These are phyloP conservation scores for Trichomalopsis sarcophagae DNA, from an alignment of 1,140 invertebrate species.

Conservation along the genomic window DNA sequence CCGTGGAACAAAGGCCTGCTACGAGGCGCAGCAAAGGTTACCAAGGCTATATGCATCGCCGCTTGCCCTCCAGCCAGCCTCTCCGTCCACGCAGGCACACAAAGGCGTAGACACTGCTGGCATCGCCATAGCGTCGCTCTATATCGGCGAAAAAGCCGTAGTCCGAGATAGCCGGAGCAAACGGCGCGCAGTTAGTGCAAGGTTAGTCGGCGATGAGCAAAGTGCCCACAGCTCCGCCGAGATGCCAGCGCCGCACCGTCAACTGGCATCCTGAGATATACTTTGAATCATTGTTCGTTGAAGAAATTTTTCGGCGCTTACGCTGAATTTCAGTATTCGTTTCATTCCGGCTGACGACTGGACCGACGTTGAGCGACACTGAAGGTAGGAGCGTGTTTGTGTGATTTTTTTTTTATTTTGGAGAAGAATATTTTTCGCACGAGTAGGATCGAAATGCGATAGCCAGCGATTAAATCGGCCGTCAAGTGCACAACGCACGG, in stretches of 20 bases:
- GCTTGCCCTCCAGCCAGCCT: not conserved
- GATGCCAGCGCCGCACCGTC: conserved; percentile 38
- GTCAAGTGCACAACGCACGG: not conserved
- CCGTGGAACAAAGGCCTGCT: not conserved
- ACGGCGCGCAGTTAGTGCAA: conserved; percentile 66
- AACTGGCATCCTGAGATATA: not conserved
- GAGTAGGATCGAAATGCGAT: not conserved
- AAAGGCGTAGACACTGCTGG: conserved; percentile 14
- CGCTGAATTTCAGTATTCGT: too few relatives aligned
- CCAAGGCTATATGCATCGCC: not conserved
- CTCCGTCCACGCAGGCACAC: not conserved
- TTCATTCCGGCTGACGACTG: too few relatives aligned
- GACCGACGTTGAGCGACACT: too few relatives aligned
- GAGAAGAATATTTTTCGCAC: too few relatives aligned
- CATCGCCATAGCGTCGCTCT: not conserved
- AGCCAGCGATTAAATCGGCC: not conserved
- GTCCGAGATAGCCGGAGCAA: not conserved
- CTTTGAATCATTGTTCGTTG: not conserved
- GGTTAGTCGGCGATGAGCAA: conserved; percentile 72
- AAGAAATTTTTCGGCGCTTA: too few relatives aligned
- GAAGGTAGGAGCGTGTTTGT: too few relatives aligned
- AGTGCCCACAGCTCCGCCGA: conserved; percentile 60
- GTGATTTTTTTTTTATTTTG: too few relatives aligned
- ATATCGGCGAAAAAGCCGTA: not conserved
- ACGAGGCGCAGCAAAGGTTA: not conserved